Conservation (phyloP, 2,888 invertebrate species). For the Syritta pipiens region DNA sequence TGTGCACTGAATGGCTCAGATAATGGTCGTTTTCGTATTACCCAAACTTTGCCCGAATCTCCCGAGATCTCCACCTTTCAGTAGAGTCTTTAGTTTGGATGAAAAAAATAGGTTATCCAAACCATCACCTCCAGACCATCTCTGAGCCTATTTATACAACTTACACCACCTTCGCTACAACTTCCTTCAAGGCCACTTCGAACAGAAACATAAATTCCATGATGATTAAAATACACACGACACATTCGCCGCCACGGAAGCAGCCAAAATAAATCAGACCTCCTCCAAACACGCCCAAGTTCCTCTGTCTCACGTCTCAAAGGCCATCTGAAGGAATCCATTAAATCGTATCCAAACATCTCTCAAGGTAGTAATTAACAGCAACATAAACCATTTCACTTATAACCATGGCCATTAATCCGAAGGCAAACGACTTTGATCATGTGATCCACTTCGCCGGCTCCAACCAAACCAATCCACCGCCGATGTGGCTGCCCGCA, state of each 20-base stretch:
- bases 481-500: slow-evolving; percentile 16
- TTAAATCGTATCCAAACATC: slow-evolving; percentile 54
- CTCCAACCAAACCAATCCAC: not conserved
- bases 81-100: too few relatives aligned
- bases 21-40: too few relatives aligned
- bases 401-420: slow-evolving; percentile 48
- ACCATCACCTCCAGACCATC: too few relatives aligned
- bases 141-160: too few relatives aligned
- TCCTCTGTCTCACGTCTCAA: slow-evolving; percentile 22
- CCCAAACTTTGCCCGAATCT: too few relatives aligned
- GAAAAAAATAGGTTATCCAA: too few relatives aligned
- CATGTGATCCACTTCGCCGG: slow-evolving; percentile 16
- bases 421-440: slow-evolving; percentile 32
- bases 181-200: too few relatives aligned
- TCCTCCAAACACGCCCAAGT: slow-evolving; percentile 18
- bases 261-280: not conserved
- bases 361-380: slow-evolving; percentile 57
- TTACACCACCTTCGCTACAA: too few relatives aligned
- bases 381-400: slow-evolving; percentile 55
- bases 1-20: too few relatives aligned
- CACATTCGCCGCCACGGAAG: not conserved
- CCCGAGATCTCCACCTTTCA: too few relatives aligned
- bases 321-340: slow-evolving; percentile 37
- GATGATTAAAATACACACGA: not conserved
- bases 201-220: too few relatives aligned